Evolutionary conservation across 2,888 invertebrate genomes (phyloP).

Genomic region (Danaus chrysippus): DNA sequence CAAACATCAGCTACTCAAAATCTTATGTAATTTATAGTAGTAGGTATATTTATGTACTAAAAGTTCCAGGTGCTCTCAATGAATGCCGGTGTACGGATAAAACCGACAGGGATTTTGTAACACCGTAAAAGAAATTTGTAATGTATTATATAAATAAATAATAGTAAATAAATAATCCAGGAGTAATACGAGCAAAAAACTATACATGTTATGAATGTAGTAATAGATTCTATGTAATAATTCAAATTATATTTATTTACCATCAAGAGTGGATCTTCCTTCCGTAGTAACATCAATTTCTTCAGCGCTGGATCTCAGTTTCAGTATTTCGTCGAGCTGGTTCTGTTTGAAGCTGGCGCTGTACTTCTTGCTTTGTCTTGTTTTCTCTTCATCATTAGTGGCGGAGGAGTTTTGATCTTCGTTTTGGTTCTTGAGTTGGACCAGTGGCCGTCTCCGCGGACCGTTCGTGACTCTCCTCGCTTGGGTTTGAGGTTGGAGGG

Average conservation of each 20-base stretch:
- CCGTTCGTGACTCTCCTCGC: slow-evolving; percentile 47
- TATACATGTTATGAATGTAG: neutral
- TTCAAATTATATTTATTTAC: slow-evolving; percentile 37
- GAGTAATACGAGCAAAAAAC: too few species aligned
- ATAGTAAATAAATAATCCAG: too few species aligned
- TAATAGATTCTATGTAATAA: neutral
- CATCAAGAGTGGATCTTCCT: slow-evolving; percentile 46
- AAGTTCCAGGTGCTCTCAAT: too few species aligned
- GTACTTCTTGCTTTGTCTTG: slow-evolving; percentile 72
- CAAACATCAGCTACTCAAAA: too few species aligned
- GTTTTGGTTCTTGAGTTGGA: slow-evolving; percentile 50
- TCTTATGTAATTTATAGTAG: too few species aligned
- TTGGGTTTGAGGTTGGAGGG: slow-evolving; percentile 41
- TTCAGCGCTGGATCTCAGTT: slow-evolving; percentile 40
- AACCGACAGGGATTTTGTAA: too few species aligned
- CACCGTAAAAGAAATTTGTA: too few species aligned
- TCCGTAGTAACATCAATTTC: slow-evolving; percentile 49
- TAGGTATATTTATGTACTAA: too few species aligned
- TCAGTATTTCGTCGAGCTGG: slow-evolving; percentile 59
- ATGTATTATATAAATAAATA: too few species aligned
- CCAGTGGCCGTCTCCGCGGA: slow-evolving; percentile 59
- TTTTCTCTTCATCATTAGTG: slow-evolving; percentile 66
- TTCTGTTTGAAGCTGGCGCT: slow-evolving; percentile 67
- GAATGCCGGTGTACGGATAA: too few species aligned
- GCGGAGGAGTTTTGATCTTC: slow-evolving; percentile 66